Conservation (phyloP, 2,888 invertebrate species). For the Lepidochitona cinerea region DNA sequence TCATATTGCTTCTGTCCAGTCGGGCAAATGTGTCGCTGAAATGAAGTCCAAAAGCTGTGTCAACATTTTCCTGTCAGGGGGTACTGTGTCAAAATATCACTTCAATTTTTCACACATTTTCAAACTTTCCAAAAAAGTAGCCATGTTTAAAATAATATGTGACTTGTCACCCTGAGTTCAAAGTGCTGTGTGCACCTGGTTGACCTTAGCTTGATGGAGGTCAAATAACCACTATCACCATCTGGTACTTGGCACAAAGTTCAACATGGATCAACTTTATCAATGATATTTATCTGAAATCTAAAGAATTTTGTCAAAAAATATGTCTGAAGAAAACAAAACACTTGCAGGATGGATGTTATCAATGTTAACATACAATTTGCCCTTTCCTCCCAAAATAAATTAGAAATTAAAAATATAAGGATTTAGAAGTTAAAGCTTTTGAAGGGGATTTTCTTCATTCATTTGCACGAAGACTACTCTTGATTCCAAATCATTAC, state of each 20-base stretch:
- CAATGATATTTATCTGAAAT: background rate
- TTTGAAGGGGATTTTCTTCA: too few species aligned
- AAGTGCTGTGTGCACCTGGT: background rate
- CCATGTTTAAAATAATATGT: background rate
- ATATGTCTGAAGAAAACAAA: background rate
- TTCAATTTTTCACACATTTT: background rate
- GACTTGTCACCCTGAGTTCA: slow-evolving; percentile 1
- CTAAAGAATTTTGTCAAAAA: background rate
- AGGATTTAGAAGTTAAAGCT: too few species aligned
- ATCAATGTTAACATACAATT: too few species aligned
- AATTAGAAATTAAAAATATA: too few species aligned
- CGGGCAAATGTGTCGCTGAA: background rate
- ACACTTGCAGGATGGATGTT: background rate
- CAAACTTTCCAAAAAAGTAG: background rate
- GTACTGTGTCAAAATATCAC: background rate
- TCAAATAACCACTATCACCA: too few species aligned
- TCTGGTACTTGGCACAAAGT: too few species aligned
- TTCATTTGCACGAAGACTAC: too few species aligned
- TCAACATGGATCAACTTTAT: too few species aligned
- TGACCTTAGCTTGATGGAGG: too few species aligned
- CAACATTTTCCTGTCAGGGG: background rate
- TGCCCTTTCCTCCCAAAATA: too few species aligned
- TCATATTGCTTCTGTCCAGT: too few species aligned
- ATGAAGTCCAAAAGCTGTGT: background rate
- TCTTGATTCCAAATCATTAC: too few species aligned